Base-by-base conservation (phyloP, 2,113 vertebrate species). In the Nipponia nippon region DNA sequence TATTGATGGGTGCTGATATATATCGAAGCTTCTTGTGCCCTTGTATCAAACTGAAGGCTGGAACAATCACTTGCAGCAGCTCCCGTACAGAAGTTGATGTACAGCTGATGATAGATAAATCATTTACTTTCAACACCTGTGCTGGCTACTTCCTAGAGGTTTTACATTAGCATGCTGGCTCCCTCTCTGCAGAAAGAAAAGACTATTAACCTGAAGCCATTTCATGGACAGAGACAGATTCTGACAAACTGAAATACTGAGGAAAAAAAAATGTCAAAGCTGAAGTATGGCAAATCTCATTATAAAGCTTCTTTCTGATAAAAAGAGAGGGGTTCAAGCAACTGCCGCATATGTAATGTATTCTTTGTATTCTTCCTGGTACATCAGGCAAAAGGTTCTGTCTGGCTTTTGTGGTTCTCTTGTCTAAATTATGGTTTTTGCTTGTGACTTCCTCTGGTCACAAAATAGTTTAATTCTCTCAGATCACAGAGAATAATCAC, bases 121-220 rank as follows among this genome's bases (percentile, higher is more conserved):
- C 91, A 92, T 93, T 94, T 86, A 59, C 67, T 92, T 93, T 93
- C 90, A 71, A 29, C 69, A 92, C 92, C 63, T 95, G 59, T 53
- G n/a, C 83, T 92, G 85, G 76, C 84, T 87, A 13, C 63, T 83
- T 90, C 40, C 62, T 77, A 27, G 50, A 63, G 32, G 20, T 63
- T 94, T 83, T 73, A n/a, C 59, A 91, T 96, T 91, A 86, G 53
- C 75, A 70, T 89, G 26, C 78, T 95, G 81, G 42, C 53, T 91
- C 58, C 26, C 32, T 69, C 50, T 73, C 58, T 84, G 42, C 29
- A 13, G 23, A 76, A 34, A 90, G 62, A 87, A 91, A 91, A 73
- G 34, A 20, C 72, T 71, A 32, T 69, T 95, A 91, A 95, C 73
- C 70, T 83, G 62, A 69, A 94, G 56, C 30, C n/a, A 29, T 79